Base-by-base conservation (phyloP, 2,113 vertebrate genomes). In the Anarhynchus alexandrinus region DNA sequence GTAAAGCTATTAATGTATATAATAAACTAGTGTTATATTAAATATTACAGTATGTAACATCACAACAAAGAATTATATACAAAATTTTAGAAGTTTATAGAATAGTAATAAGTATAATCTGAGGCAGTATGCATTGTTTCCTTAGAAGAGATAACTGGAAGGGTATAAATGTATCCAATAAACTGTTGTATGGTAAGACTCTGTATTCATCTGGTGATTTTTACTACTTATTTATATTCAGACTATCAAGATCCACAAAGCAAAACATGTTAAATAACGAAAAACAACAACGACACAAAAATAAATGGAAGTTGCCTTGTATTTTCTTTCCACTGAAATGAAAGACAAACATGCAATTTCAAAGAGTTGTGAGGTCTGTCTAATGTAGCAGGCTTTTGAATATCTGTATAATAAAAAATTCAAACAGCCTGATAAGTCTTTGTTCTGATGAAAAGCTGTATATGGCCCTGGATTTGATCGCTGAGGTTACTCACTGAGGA, bases 1-100 rank as follows among this genome's bases (percentile, higher is more conserved):
- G 40, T 89, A 82, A 87, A 95, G 23, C 62, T 97, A 55, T 90
- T 97, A 92, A 88, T 95, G 10, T 49, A 59, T 62, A 55, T 70
- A 10, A 22, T 70, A 88, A 93, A 84, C 20, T 51, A 74, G 2
- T 34, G 65, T 77, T 86, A 7, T 40, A 62, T 65, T 90, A 88
- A 85, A 91, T 70, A 62, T 32, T 78, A 43, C 32, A 82, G 25
- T 59, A 87, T 49, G 69, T n/a, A 73, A 38, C 20, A 82, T 57
- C 66, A 36, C 10, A 71, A 71, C 34, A 97, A 92, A 90, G 30
- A 85, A 93, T 67, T 90, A 72, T 21, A 69, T 18, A 9, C 8
- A 95, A 82, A 43, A 74, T n/a, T 81, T 89, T 76, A 85, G 73
- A 94, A 69, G 55, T 93, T 47, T 82, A 73, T 92, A 78, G 74